These are phyloP conservation scores for Epinephelus moara DNA, from an alignment of 2,113 vertebrate species.

Conservation along the genomic window DNA sequence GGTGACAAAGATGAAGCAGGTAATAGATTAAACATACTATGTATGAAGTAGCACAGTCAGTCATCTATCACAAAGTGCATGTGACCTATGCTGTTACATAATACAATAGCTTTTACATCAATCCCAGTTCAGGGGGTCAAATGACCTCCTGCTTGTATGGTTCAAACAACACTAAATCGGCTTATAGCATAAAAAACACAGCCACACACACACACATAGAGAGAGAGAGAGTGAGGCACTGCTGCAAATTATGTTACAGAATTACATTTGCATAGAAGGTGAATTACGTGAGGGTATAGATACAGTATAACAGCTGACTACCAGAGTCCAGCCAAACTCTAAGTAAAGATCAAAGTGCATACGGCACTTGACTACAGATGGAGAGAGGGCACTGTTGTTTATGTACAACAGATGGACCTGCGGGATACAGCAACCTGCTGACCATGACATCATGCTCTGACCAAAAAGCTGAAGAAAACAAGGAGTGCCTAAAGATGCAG, in stretches of 20 bases:
- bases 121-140: constrained; percentile 20
- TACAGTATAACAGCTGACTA: not conserved
- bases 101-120: constrained; percentile 4
- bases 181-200: constrained; percentile 5
- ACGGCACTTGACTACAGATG: not conserved
- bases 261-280: not conserved
- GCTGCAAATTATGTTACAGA: not conserved
- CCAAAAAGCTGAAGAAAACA: not conserved
- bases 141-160: not conserved
- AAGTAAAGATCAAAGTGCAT: not conserved
- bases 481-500: not conserved
- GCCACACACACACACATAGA: not conserved
- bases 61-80: not conserved
- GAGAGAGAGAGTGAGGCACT: not conserved
- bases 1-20: not conserved
- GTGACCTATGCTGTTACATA: constrained; percentile 22
- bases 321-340: not conserved
- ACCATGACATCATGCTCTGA: not conserved
- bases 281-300: not conserved
- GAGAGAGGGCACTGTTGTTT: not conserved
- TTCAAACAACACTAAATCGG: constrained; percentile 22
- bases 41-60: not conserved
- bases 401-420: not conserved
- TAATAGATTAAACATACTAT: not conserved
- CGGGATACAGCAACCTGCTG: not conserved